Conservation (phyloP, 1,140 invertebrate species). For the Uloborus diversus region DNA sequence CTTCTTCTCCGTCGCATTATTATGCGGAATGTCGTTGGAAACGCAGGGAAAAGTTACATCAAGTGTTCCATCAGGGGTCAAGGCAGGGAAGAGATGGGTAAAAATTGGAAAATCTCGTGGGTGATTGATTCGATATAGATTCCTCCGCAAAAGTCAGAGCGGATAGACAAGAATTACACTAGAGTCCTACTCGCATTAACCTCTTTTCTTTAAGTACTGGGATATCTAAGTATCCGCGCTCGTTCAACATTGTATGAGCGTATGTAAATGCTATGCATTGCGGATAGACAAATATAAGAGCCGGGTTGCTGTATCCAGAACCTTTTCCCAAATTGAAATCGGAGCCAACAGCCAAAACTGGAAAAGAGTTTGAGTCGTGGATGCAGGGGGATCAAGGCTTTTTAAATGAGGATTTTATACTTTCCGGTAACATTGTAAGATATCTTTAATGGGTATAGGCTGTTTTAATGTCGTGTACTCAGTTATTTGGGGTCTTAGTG, state of each 20-base stretch:
- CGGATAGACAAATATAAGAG: not conserved
- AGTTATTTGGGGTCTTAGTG: too few species aligned
- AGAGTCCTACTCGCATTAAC: conserved; percentile 43
- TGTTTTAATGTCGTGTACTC: too few species aligned
- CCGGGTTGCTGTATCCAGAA: conserved; percentile 36
- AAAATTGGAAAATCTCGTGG: conserved; percentile 25
- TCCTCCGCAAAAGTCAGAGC: conserved; percentile 8
- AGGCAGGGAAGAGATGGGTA: conserved; percentile 10
- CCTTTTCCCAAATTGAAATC: conserved; percentile 24
- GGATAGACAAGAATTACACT: conserved; percentile 42
- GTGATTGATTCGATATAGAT: conserved; percentile 55
- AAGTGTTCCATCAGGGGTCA: conserved; percentile 1
- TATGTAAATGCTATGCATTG: conserved; percentile 47
- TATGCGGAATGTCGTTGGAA: conserved; percentile 37
- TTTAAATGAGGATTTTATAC: too few species aligned
- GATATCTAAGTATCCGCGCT: not conserved
- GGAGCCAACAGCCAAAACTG: too few species aligned
- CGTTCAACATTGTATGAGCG: conserved; percentile 36
- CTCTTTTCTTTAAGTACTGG: conserved; percentile 38
- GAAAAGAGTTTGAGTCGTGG: too few species aligned
- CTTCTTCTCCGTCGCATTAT: too few species aligned
- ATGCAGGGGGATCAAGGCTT: too few species aligned
- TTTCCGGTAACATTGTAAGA: too few species aligned
- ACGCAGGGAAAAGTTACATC: not conserved
- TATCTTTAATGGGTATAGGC: too few species aligned